Base-by-base conservation (phyloP, 1,140 invertebrate species). In the Anastrepha ludens region DNA sequence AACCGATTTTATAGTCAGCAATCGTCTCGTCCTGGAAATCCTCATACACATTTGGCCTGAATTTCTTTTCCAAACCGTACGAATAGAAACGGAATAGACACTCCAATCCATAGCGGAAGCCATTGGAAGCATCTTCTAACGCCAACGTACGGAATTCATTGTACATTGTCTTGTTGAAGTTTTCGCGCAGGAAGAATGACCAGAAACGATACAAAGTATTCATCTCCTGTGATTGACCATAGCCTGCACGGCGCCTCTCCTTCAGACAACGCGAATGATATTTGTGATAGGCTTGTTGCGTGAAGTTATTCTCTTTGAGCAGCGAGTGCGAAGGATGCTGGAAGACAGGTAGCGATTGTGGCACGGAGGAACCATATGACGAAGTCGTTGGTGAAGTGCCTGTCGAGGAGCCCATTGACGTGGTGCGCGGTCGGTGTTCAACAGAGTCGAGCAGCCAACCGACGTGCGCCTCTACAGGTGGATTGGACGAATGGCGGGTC, bases 81-180 rank as follows among this genome's bases (percentile, higher is more conserved):
- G 98, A 99, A 94, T 97, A 99, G 94, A 98, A 99, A n/a, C 99
- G 95, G 95, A 99, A 99, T 11, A 99, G 95, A 92, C 99, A 99
- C 93, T 99, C 99, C 15, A 99, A 92, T 0, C 96, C 96, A 92
- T 97, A 99, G 93, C 98, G 96, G 94, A 98, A 98, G 0, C 98
- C 98, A 88, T 95, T 96, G 55, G 95, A 94, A 0, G 98, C 97
- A 95, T 99, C 99, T 94, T 99, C 99, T 86, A 97, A 95, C 7
- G 99, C 98, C 86, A 99, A 92, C 44, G 90, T 94, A 90, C 94
- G 96, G 93, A 99, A 99, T 94, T 99, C 99, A 89, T 97, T 96
- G 93, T 99, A 99, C 99, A 99, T 99, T 90, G 97, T 98, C 90
- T 97, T 96, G 94, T 99, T 99, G 94, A 99, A 99, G 94, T 99